A percentile compares a stretch with the other conserved stretches of the same genome.
phyloP scores from a whole-genome alignment of 1,140 invertebrate species.

The Cephus cinctus region DNA sequence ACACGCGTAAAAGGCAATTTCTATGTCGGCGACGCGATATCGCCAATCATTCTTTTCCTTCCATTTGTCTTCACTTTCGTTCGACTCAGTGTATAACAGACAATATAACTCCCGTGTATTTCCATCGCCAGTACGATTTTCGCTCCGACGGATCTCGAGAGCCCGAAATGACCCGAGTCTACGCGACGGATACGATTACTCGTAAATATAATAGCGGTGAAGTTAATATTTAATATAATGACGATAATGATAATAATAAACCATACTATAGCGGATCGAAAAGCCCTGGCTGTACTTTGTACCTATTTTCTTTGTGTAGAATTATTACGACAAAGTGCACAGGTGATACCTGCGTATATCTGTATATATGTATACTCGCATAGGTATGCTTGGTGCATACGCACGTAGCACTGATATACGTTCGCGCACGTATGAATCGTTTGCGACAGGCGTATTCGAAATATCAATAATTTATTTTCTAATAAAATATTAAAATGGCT shows the following conservation, averaged over 20 bases:
- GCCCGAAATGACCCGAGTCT: too few species aligned
- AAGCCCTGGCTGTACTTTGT: too few species aligned
- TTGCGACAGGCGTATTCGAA: neutral
- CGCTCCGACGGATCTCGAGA: too few species aligned
- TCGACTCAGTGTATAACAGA: neutral
- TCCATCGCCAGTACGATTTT: too few species aligned
- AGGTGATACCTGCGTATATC: slow-evolving; percentile 24
- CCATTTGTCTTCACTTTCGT: neutral
- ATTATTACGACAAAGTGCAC: too few species aligned
- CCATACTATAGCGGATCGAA: too few species aligned
- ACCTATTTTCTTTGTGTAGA: too few species aligned
- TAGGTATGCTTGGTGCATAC: slow-evolving; percentile 1
- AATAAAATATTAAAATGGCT: neutral
- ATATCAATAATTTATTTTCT: neutral
- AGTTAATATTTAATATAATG: neutral
- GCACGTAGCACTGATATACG: neutral
- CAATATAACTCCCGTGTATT: too few species aligned
- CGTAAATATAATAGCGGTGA: neutral
- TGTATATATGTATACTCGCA: slow-evolving; percentile 15
- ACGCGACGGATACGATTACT: neutral
- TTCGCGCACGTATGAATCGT: neutral
- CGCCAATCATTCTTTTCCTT: neutral
- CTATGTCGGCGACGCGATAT: neutral
- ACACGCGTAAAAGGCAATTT: neutral
- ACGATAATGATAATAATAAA: neutral